Base-by-base conservation (phyloP, 92 coral and sea anemone genomes). In the Blastomussa wellsi region DNA sequence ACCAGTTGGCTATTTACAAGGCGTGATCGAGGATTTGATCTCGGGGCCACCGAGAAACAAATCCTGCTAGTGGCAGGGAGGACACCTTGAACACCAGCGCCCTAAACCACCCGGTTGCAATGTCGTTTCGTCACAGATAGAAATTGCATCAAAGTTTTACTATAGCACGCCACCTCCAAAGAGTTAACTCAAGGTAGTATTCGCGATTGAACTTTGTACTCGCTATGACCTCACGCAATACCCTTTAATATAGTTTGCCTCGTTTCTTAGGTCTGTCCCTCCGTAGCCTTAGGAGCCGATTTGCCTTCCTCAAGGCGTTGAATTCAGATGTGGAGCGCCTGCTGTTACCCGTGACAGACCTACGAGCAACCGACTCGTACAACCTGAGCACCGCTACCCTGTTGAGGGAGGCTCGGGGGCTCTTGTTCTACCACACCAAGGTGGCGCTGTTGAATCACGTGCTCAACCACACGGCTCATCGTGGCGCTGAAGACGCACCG, bases 391-490 rank as follows among this genome's bases (percentile, higher is more conserved):
- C 98, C 29, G 99, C 94, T 15, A 79, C 93, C 22, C 80, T 96
- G 22, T 82, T 96, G 52, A 87, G 88, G 36, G 88, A 85, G 4
- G 96, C 96, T 51, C 92, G 94, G 60, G 93, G 92, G 57, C 86
- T 96, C 79, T 74, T 96, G 86, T 96, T 96, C 71, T 91, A 95
- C 73, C 95, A 96, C 93, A 96, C 95, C 10, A 96, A 96, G 74
- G 90, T 96, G 68, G 95, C 98, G 57, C 89, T 94, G 67, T 88
- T 96, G 52, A 96, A 96, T 82, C 86, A 94, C 89, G 94, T 91
- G 82, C 96, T 96, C 74, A 94, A 96, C 85, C 94, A 92, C 76
- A 90, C 99, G 20, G 94, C 95, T 19, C 98, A 96, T 60, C 95
- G 99, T 22, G 87, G 85, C 0, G 85, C 95, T 35, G 95, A 92